These are phyloP conservation scores for Gymnodraco acuticeps DNA, from an alignment of 2,797 vertebrate genomes.

Conservation along the genomic window DNA sequence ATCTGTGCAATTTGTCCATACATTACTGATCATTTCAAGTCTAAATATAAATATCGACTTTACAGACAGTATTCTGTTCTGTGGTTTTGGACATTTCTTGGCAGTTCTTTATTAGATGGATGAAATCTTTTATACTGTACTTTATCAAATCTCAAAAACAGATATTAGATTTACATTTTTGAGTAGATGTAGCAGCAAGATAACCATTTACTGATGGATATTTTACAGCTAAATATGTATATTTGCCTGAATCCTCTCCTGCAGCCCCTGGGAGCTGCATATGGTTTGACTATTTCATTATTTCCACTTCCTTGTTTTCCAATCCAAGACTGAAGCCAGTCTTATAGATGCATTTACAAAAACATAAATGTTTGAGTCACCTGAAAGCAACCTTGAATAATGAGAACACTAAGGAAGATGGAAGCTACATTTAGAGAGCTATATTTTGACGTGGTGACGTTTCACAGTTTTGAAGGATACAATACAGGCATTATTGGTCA, in stretches of 20 bases:
- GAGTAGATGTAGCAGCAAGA: background rate
- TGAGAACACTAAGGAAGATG: background rate
- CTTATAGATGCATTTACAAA: background rate
- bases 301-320: constrained; percentile 9
- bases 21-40: background rate
- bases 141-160: too few species aligned
- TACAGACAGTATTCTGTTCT: constrained; percentile 5
- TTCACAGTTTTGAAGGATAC: constrained; percentile 31
- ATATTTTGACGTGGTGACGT: constrained; percentile 16
- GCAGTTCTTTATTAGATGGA: too few species aligned
- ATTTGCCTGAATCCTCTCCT: constrained; percentile 14
- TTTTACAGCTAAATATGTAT: constrained; percentile 2
- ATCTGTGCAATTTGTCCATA: background rate
- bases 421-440: constrained; percentile 55
- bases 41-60: constrained; percentile 8
- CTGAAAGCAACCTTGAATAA: constrained; percentile 27
- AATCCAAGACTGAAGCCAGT: background rate
- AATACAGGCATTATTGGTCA: constrained; percentile 15
- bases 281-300: too few species aligned
- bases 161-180: too few species aligned
- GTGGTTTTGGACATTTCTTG: background rate
- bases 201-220: background rate
- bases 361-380: constrained; percentile 6
- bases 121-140: too few species aligned
- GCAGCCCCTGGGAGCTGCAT: too few species aligned